phyloP scores from a whole-genome alignment of 2,113 vertebrate genomes.

The Saguinus midas region DNA sequence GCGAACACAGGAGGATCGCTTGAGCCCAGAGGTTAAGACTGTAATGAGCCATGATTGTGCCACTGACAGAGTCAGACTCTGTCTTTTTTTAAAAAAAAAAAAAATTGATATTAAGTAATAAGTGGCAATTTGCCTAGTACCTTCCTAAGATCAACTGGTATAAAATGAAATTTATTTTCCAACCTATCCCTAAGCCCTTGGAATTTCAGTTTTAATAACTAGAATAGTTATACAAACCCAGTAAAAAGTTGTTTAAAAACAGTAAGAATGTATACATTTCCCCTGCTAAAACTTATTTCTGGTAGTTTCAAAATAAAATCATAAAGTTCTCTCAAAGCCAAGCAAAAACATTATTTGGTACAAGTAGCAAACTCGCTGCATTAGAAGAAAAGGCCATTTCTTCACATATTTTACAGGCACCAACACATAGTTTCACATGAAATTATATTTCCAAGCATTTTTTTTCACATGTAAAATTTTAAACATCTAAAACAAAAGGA shows the following conservation, averaged over 20 bases:
- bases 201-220: constrained; percentile 13
- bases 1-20: too few species aligned
- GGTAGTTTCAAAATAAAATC: constrained; percentile 43
- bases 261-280: neutral
- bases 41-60: too few species aligned
- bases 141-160: neutral
- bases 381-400: neutral
- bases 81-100: neutral
- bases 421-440: neutral
- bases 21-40: too few species aligned
- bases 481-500: constrained; percentile 26
- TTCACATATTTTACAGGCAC: neutral
- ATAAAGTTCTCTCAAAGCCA: neutral
- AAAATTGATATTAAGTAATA: neutral
- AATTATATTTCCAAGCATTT: constrained; percentile 14
- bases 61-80: too few species aligned
- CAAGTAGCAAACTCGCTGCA: neutral
- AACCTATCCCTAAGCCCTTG: neutral
- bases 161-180: constrained; percentile 8
- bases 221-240: neutral
- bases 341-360: constrained; percentile 8
- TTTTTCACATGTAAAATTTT: constrained; percentile 20
- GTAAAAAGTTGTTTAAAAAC: constrained; percentile 28
- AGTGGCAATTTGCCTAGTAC: neutral
- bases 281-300: constrained; percentile 11